Evolutionary conservation across 2,888 invertebrate species (phyloP).

Genomic region (Eilema depressum): DNA sequence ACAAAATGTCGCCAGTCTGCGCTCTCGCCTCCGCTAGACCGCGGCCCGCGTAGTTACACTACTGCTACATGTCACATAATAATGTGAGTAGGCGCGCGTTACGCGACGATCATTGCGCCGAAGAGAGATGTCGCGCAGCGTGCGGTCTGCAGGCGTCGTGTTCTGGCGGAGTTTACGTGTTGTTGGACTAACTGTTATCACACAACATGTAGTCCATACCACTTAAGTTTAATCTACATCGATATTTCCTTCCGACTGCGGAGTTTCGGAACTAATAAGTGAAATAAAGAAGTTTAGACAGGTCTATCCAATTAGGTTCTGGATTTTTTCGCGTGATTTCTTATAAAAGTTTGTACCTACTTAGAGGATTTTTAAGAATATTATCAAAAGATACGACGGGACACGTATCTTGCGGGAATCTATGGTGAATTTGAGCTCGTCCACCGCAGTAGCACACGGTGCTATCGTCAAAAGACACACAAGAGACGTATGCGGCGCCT

Average conservation of each 20-base stretch:
- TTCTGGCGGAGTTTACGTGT: slow-evolving; percentile 13
- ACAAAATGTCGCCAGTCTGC: neutral
- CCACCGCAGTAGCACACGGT: no score
- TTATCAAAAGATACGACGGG: no score
- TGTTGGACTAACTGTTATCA: neutral
- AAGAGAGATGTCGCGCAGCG: slow-evolving; percentile 11
- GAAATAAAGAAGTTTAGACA: neutral
- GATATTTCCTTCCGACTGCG: neutral
- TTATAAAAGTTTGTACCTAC: no score
- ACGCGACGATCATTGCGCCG: slow-evolving; percentile 8
- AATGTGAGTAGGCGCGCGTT: slow-evolving; percentile 5
- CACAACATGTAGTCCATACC: neutral
- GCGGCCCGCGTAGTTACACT: slow-evolving; percentile 2
- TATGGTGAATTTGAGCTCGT: no score
- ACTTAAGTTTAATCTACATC: neutral
- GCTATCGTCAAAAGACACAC: no score
- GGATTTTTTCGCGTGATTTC: neutral
- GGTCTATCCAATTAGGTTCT: neutral
- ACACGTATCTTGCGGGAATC: no score
- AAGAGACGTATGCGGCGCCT: no score
- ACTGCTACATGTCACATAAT: slow-evolving; percentile 4
- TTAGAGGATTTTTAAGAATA: no score
- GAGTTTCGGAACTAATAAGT: neutral
- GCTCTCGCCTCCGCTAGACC: neutral
- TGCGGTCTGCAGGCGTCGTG: slow-evolving; percentile 3